Percentiles rank a stretch among this genome's conserved stretches.
phyloP scores from a whole-genome alignment of 2,888 invertebrate species.

The Strigamia maritima region DNA sequence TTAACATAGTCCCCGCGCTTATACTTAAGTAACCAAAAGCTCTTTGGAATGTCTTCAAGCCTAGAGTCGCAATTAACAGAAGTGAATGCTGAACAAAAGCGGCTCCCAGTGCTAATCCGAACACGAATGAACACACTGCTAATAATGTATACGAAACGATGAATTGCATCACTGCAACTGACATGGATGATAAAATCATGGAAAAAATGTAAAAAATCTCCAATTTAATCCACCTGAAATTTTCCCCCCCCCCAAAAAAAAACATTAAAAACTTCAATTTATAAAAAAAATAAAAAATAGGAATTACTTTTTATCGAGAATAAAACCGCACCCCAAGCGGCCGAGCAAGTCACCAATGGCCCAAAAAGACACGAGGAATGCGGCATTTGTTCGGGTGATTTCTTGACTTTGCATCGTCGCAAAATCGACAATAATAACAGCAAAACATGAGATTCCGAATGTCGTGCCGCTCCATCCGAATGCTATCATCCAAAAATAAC shows the following conservation, averaged over 20 bases:
- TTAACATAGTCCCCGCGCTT: not conserved
- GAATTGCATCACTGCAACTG: too few relatives aligned
- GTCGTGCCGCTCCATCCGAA: not conserved
- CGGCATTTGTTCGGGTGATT: not conserved
- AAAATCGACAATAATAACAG: not conserved
- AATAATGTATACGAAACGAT: not conserved
- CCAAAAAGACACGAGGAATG: slow-evolving; percentile 19
- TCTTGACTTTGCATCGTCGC: not conserved
- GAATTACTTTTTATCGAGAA: slow-evolving; percentile 9
- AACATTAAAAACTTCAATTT: not conserved
- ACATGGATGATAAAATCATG: too few relatives aligned
- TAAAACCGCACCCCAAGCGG: slow-evolving; percentile 8
- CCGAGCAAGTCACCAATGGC: slow-evolving; percentile 18
- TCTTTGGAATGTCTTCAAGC: not conserved
- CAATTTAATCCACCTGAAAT: too few relatives aligned
- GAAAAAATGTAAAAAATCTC: too few relatives aligned
- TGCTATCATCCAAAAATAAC: not conserved
- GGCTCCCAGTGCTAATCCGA: not conserved
- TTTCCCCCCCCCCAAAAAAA: too few relatives aligned
- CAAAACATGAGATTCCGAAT: not conserved
- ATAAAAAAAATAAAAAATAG: not conserved
- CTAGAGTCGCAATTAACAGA: not conserved
- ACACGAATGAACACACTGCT: not conserved
- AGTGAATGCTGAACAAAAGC: not conserved
- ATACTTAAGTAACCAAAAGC: not conserved